Conservation (phyloP, 2,113 vertebrate species). For the Mola mola region DNA sequence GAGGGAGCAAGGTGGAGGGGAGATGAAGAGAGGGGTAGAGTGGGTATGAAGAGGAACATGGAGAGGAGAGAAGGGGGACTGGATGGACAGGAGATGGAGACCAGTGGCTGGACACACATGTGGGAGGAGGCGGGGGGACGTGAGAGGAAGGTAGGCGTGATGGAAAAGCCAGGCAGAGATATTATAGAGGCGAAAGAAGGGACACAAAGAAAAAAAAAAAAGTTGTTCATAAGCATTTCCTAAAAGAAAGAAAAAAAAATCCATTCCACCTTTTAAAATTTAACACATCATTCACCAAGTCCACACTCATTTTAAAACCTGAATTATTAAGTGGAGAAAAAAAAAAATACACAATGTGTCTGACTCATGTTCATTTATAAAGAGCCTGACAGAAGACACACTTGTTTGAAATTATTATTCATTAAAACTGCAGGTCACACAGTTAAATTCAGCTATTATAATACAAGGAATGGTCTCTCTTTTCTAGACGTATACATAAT, state of each 20-base stretch:
- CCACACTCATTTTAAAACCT: no score
- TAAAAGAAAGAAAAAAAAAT: constrained; percentile 2
- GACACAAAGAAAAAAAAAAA: constrained; percentile 43
- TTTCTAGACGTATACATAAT: no score
- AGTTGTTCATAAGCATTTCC: constrained; percentile 43
- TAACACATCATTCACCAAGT: constrained; percentile 3
- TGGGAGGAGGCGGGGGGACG: not conserved
- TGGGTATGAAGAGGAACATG: constrained; percentile 64
- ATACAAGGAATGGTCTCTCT: no score
- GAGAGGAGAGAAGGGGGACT: constrained; percentile 17
- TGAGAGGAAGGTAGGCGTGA: constrained; percentile 46
- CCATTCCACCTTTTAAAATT: constrained; percentile 21
- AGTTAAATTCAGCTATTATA: no score
- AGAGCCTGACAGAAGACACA: not conserved
- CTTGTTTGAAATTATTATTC: constrained; percentile 3
- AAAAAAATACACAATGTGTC: no score
- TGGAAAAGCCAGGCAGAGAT: constrained; percentile 44
- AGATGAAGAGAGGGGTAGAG: constrained; percentile 47
- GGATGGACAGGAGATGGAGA: not conserved
- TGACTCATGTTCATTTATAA: no score
- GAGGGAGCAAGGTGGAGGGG: constrained; percentile 38
- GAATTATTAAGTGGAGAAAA: not conserved
- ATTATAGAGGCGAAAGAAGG: constrained; percentile 4
- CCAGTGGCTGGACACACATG: no score
- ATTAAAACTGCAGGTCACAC: not conserved